Evolutionary conservation across 2,797 vertebrate species (phyloP), one percentile per base, ranked within the genome.

Genomic region (Poeciliopsis turneri): DNA sequence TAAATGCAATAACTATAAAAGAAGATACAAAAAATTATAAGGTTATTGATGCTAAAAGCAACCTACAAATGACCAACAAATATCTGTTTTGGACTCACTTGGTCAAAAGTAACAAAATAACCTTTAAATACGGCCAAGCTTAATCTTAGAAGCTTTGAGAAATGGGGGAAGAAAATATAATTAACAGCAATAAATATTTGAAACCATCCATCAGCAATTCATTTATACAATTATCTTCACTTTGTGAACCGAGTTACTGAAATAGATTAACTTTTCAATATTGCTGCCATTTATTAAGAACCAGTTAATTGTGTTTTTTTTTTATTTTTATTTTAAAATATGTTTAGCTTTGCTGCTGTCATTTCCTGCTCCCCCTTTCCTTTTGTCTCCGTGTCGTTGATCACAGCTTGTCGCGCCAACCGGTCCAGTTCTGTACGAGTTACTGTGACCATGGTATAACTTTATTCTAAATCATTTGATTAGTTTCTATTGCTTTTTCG

Each of bases 1-100:
- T 82, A 94, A 84, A 74, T 93, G 66, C 76, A 94, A 78, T 8
- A 93, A 6, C 94, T 94, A 73, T 59, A 82, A 49, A 80, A 74
- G 80, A 78, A 39, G 57, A 30, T 10, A 10, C 5, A 30, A 12
- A 77, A 20, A 77, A 43, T 28, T 7, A 18, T 15, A 41, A 12
- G 18, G 41, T 68, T 68, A 4, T 68, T 41, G 64, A 68, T 39
- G 20, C 16, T 25, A 12, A 68, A 20, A 41, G 10, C 33, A 66
- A 11, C 8, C 30, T 11, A 36, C 33, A 66, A 18, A 23, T 66
- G 3, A 8, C 61, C 39, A 36, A 33, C 30, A 36, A 36, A 20
- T 6, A 66, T 11, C 16, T 66, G 30, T 66, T 64, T 36, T 10
- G 8, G 16, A 8, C 4, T 64, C 30, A 64, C 59, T 64, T 33